Evolutionary conservation across 2,888 invertebrate species (phyloP), one percentile per base, ranked within the genome.

Genomic region (Tinea trinotella): DNA sequence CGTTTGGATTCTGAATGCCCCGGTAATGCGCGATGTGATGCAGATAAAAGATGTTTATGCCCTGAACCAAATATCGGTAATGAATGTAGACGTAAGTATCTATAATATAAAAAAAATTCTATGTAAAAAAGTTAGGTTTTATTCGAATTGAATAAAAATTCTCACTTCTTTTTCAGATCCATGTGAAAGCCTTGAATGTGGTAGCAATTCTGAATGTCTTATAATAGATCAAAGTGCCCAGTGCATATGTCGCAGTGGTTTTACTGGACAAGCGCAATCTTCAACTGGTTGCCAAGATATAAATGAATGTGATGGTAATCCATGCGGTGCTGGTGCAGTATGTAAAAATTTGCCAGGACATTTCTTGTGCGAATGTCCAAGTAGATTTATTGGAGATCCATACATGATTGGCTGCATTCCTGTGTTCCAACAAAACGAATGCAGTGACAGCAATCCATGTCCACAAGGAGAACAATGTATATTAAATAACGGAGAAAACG

Each of bases 41-140:
- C 84, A 5, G 90, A 91, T 59, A 90, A 91, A 56, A 89, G 93
- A 64, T 97, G 97, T 70, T 74, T 95, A 34, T 97, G 97, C 64
- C 96, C 96, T 1, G 95, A 95, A 66, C 97, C 97, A 0, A 96
- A 96, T 70, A 87, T 95, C 62, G 97, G 96, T 62, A 94, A 95
- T 64, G 95, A 96, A 67, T 97, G 97, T 65, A 90, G 96, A 76
- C 96, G 94, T 94, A 88, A 90, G 93, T 88, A 62, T 54, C 12
- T n/a, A n/a, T 12, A 17, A 17, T 48, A 18, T 24, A 35, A n/a
- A n/a, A n/a, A n/a, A n/a, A n/a, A n/a, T n/a, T n/a, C n/a, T 24
- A 24, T 24, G 24, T 24, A 24, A 7, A 9, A 9, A 52, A 34
- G 1, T 52, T 35, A 46, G n/a, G n/a, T n/a, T n/a, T 49, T 53